Base-by-base conservation (phyloP, 2,888 invertebrate species). In the Fragum whitleyi region DNA sequence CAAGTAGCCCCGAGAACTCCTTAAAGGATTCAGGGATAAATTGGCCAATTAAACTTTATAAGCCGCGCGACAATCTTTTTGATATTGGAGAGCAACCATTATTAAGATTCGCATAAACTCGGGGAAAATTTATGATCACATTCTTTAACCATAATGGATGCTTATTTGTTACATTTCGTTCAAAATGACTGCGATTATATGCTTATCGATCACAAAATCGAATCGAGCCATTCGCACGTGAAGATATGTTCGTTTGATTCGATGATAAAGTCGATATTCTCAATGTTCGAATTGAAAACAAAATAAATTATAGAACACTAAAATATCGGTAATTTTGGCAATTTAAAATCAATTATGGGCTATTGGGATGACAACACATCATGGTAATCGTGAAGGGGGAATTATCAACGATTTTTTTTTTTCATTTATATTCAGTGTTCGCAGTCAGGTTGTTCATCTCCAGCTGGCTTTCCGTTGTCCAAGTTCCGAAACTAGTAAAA, bases 131-230 rank as follows among this genome's bases (percentile, higher is more conserved):
- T 36, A 65, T 26, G 65, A 42, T 42, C 42, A 36, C 26, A 65
- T 65, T 65, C 65, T 42, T 42, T 26, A 21, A 23, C 39, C 42
- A 57, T 75, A 59, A 65, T 55, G 23, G 55, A 55, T 53, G 61
- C 74, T 67, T 28, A 62, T 62, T 62, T 32, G 55, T 39, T 29
- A 67, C 65, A 39, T 36, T 53, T 26, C 29, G 69, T 36, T 39
- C 19, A 61, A 62, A 42, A 59, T 73, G 51, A 51, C 26, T 11
- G 23, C 57, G 42, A 74, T 74, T 67, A 65, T 28, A 23, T 74
- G 74, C 74, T 65, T 74, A 74, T 74, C 74, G 74, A 74, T 74
- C 74, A 36, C 39, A 51, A 73, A 74, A 74, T 74, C 42, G 65
- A 65, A 65, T 39, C 65, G 67, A 21, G 67, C 26, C 29, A 74